Conservation (phyloP, 35 echinoderm and acorn worm species). For the Patiria miniata region DNA sequence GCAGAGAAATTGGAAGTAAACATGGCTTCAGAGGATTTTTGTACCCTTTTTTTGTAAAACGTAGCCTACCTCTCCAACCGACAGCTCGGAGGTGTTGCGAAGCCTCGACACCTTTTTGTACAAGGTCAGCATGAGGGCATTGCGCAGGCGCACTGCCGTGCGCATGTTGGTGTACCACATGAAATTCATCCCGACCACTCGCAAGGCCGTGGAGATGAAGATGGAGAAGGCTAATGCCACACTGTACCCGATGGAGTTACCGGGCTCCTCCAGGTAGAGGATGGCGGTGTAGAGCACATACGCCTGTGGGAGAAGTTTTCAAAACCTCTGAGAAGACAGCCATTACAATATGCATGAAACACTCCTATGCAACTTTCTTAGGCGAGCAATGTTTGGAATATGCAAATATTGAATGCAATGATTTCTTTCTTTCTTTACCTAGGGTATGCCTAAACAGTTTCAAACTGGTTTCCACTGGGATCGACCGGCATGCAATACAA, state of each 20-base stretch:
- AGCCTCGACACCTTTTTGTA: conserved; percentile 80
- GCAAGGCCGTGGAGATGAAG: conserved; percentile 40
- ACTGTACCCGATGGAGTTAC: conserved; percentile 21
- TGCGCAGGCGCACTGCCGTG: conserved; percentile 62
- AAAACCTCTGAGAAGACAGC: neutral
- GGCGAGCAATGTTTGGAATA: too few species aligned
- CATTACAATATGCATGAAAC: neutral
- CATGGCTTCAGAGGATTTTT: too few species aligned
- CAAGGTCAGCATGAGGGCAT: conserved; percentile 66
- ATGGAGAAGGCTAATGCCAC: conserved; percentile 44
- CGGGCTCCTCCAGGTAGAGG: conserved; percentile 45
- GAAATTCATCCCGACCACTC: conserved; percentile 57
- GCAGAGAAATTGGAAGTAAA: too few species aligned
- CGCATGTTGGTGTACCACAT: conserved; percentile 75
- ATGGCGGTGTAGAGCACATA: conserved; percentile 70
- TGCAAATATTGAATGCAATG: too few species aligned
- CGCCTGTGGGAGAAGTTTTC: conserved; percentile 45
- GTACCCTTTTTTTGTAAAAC: too few species aligned
- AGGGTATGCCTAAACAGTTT: too few species aligned
- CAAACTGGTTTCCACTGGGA: too few species aligned
- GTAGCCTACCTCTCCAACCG: conserved; percentile 78
- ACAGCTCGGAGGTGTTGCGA: conserved; percentile 50
- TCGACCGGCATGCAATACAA: too few species aligned
- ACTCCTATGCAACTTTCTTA: neutral
- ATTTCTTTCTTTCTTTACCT: too few species aligned